phyloP scores from a whole-genome alignment of 1,140 invertebrate genomes.

The Varroa destructor region DNA sequence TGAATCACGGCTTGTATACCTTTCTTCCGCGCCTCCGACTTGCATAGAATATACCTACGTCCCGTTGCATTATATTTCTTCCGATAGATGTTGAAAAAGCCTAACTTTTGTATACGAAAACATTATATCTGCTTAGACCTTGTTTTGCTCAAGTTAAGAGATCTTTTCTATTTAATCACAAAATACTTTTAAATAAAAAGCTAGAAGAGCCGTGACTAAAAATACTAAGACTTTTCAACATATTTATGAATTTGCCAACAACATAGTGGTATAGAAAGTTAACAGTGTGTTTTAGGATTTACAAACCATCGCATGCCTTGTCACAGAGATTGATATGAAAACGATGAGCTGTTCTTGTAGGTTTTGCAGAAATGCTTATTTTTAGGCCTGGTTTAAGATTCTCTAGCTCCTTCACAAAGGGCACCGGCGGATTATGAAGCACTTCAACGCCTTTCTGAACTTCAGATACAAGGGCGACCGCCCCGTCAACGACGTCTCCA shows the following conservation, averaged over 20 bases:
- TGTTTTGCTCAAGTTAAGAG: too few species aligned
- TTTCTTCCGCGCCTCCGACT: too few species aligned
- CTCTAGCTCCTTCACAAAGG: slow-evolving; percentile 24
- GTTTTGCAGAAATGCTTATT: slow-evolving; percentile 16
- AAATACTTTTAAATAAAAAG: neutral
- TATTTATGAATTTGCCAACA: too few species aligned
- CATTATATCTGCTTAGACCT: too few species aligned
- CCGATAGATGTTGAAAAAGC: too few species aligned
- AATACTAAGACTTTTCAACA: too few species aligned
- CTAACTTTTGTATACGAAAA: too few species aligned
- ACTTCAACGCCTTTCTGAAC: neutral
- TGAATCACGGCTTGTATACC: too few species aligned
- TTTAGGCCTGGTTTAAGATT: slow-evolving; percentile 25
- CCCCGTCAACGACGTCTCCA: neutral
- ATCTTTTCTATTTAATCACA: too few species aligned
- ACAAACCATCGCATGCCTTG: slow-evolving; percentile 7
- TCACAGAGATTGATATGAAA: slow-evolving; percentile 26
- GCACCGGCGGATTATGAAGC: slow-evolving; percentile 9
- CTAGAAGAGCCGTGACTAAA: neutral
- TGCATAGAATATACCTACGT: too few species aligned
- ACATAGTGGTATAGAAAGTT: neutral
- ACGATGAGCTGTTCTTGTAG: slow-evolving; percentile 18
- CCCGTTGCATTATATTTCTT: too few species aligned
- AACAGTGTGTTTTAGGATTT: neutral
- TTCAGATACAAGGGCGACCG: neutral